These are phyloP conservation scores for Phoenicopterus ruber DNA, from an alignment of 2,113 vertebrate genomes.

Conservation along the genomic window DNA sequence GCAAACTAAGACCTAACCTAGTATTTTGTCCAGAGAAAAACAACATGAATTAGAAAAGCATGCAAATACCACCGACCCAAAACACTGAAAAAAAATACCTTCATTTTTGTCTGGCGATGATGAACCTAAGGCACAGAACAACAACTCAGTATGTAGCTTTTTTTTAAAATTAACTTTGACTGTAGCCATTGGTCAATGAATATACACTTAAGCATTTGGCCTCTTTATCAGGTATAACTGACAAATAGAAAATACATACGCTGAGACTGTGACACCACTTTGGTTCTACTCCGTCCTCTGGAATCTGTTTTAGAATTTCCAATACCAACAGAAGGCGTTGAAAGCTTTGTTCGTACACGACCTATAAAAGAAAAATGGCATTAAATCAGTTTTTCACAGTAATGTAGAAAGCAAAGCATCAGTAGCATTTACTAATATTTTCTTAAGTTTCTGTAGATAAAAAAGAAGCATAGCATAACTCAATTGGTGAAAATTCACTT, in stretches of 20 bases:
- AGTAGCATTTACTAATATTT: background rate
- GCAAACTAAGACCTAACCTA: slow-evolving; percentile 55
- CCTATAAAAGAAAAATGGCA: slow-evolving; percentile 70
- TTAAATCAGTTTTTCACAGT: background rate
- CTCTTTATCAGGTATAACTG: background rate
- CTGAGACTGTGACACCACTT: slow-evolving; percentile 96
- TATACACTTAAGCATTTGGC: slow-evolving; percentile 23
- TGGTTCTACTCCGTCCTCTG: slow-evolving; percentile 89
- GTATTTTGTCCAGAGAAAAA: slow-evolving; percentile 68
- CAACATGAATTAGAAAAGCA: slow-evolving; percentile 76
- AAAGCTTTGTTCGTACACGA: slow-evolving; percentile 88
- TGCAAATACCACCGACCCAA: slow-evolving; percentile 78
- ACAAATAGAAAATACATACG: slow-evolving; percentile 80
- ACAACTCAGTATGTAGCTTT: slow-evolving; percentile 77
- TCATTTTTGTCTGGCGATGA: slow-evolving; percentile 96
- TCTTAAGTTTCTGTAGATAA: background rate
- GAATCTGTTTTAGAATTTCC: slow-evolving; percentile 87
- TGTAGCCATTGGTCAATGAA: slow-evolving; percentile 70
- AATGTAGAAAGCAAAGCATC: background rate
- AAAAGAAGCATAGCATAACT: background rate
- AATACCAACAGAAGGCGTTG: slow-evolving; percentile 73
- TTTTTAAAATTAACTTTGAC: slow-evolving; percentile 56
- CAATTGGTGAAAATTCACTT: background rate
- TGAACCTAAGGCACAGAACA: slow-evolving; percentile 91
- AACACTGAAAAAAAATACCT: slow-evolving; percentile 89